These are phyloP conservation scores for Paraescarpia echinospica DNA, from an alignment of 1,140 invertebrate genomes.

Conservation along the genomic window DNA sequence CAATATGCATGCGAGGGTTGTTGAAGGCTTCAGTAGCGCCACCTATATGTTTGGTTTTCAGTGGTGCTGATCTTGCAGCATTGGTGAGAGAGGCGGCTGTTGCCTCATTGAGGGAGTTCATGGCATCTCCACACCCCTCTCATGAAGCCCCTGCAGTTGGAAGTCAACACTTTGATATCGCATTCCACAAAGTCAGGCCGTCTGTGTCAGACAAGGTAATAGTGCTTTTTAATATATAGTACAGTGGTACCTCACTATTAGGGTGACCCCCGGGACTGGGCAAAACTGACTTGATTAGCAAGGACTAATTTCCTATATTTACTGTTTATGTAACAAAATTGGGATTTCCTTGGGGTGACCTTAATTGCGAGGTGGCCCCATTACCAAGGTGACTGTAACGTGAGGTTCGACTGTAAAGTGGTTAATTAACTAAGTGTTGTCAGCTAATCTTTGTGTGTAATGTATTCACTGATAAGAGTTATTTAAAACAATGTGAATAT, in stretches of 20 bases:
- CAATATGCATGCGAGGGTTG: background rate
- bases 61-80: conserved; percentile 88
- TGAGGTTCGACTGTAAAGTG: too few species aligned
- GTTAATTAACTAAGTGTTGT: background rate
- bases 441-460: background rate
- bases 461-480: background rate
- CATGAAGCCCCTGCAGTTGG: conserved; percentile 54
- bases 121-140: conserved; percentile 22
- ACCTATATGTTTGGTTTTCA: conserved; percentile 35
- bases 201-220: conserved; percentile 75
- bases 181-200: conserved; percentile 75
- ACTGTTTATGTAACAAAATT: too few species aligned
- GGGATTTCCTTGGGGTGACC: too few species aligned
- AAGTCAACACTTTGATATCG: conserved; percentile 65
- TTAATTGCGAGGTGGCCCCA: too few species aligned
- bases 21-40: background rate
- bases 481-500: too few species aligned
- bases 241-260: too few species aligned
- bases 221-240: background rate
- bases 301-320: too few species aligned
- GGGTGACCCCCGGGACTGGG: too few species aligned
- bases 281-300: too few species aligned
- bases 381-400: too few species aligned
- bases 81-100: conserved; percentile 81
- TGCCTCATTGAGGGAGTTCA: conserved; percentile 71